Evolutionary conservation across 2,113 vertebrate genomes (phyloP), one percentile per base, ranked within the genome.

Genomic region (Myiopsitta monachus): DNA sequence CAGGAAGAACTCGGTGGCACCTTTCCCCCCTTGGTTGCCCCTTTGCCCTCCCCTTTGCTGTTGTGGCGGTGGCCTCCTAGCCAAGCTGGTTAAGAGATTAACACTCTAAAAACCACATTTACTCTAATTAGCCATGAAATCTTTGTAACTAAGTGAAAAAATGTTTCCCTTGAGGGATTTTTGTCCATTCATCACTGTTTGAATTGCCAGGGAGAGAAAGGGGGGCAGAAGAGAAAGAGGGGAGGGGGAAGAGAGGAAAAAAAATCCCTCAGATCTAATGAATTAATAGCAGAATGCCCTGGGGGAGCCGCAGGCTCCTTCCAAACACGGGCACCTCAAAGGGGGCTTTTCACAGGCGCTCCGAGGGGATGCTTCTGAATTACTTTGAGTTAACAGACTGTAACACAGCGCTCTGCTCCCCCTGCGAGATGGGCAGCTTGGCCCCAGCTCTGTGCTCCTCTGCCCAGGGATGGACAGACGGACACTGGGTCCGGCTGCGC

Each of bases 111-210:
- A 97, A 92, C 95, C 97, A 97, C 96, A 97, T 97, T 98, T 97
- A 97, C 94, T 92, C 96, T 98, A 98, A 98, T 98, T 97, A 97
- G 95, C 97, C 97, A 98, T 98, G 97, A 98, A 98, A 97, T 98
- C 97, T 98, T 98, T 98, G 97, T 98, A 97, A 98, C 97, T 98
- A 98, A 97, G 97, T 97, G 97, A 98, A 98, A 98, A 98, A 98
- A 97, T 97, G 95, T 98, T 98, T 98, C 97, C 97, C 98, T 96
- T 97, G 97, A 96, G 97, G 97, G 97, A 96, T 93, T 97, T 90
- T 19, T 90, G 95, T 97, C 98, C 95, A 98, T 98, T 97, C 97
- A 98, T 97, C 96, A 94, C 95, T 95, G 96, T 97, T 98, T 96
- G 97, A 98, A 96, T 96, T 57, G 94, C 85, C 96, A 1, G 76